Evolutionary conservation across 1,140 invertebrate genomes (phyloP), one percentile per base, ranked within the genome.

Genomic region (Hestina assimilis): DNA sequence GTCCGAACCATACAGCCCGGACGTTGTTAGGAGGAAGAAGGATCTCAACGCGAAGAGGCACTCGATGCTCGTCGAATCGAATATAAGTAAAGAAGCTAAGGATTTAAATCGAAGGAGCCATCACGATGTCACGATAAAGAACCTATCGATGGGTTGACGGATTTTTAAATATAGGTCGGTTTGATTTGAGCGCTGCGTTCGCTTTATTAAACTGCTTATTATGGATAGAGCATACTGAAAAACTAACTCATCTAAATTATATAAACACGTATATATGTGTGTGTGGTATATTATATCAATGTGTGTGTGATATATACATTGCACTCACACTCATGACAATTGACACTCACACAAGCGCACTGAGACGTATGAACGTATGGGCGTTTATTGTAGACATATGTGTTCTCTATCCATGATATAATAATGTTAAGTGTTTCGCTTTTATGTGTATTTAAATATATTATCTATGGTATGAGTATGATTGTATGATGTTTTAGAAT

Each of bases 141-240:
- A 89, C 52, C 69, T 87, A 14, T 88, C 85, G 47, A 79, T 89
- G 67, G 88, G 85, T 83, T 89, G 87, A 89, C 76, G 63, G 26
- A 46, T 62, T 71, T 64, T 59, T 47, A 20, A 63, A 33, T 57
- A 69, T 66, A 51, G 53, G 63, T 67, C 63, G 20, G 50, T 42
- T 42, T 59, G 48, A 63, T 52, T 52, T 63, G 42, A 64, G 42
- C 55, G 48, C 26, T 17, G 29, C 35, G 23, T 41, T 52, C 38
- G 50, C 23, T 52, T 33, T 8, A 33, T 26, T 28, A n/a, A n/a
- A n/a, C n/a, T n/a, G n/a, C n/a, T n/a, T n/a, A n/a, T n/a, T n/a
- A n/a, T n/a, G n/a, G n/a, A n/a, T n/a, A n/a, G n/a, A n/a, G n/a
- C n/a, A n/a, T n/a, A n/a, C n/a, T n/a, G n/a, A n/a, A n/a, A n/a